Evolutionary conservation across 1,140 invertebrate genomes (phyloP), one percentile per base, ranked within the genome.

Genomic region (Leptestheria dahalacensis): DNA sequence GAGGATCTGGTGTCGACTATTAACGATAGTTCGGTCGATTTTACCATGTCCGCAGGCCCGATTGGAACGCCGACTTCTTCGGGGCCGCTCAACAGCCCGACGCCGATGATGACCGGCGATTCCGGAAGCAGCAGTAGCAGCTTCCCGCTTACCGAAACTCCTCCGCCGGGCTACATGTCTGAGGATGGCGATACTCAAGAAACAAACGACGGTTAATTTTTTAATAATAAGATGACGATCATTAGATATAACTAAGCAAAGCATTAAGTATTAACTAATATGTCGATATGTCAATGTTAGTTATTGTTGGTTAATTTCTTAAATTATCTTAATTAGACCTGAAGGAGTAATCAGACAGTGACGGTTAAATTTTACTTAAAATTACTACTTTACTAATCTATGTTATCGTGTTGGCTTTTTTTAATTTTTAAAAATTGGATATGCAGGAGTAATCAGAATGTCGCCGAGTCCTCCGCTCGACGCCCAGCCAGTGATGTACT

Each of bases 141-240:
- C 23, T 60, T 62, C 48, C 83, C 85, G 15, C 80, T 84, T 49
- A 85, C 86, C 68, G 91, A 92, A 70, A 95, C 91, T 9, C 91
- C 92, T 50, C 91, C 92, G 20, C 91, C 91, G 2, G 92, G 92
- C 50, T 97, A 97, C 74, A 95, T 97, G 81, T 95, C 91, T 68
- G 92, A 97, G 74, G 93, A 97, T 79, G 91, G 91, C 28, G 92
- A 96, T 70, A 92, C 88, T 55, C 91, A 91, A 75, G 87, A 90
- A 75, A 83, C 87, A 9, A 21, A 21, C 18, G 18, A 51, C 66
- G 86, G 87, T 74, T 86, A 91, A 75, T 87, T 88, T 71, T 86
- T 89, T 81, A 88, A 84, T 82, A 74, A 79, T 78, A 73, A 6
- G n/a, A 59, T 52, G 57, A 24, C 20, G 2, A 15, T 21, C 48